phyloP scores from a whole-genome alignment of 2,888 invertebrate species.

The Aradus depressus region DNA sequence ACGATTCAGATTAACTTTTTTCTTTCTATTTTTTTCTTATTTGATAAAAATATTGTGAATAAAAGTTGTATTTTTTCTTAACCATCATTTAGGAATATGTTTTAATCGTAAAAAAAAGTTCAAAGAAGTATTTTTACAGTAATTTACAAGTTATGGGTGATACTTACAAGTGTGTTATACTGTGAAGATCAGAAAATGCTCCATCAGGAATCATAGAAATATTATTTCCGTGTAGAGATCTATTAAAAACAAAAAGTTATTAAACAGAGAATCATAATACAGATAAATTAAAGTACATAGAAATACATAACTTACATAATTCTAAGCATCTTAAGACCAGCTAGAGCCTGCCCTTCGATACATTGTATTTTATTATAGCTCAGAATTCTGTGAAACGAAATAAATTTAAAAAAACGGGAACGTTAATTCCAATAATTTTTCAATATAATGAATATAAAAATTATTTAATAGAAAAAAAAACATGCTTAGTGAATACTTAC shows the following conservation, averaged over 20 bases:
- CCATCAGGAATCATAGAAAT: constrained; percentile 94
- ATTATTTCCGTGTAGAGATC: constrained; percentile 93
- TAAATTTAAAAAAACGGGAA: constrained; percentile 12
- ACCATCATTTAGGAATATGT: neutral
- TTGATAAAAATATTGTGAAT: constrained; percentile 9
- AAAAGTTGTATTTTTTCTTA: neutral
- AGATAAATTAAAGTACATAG: too few species aligned
- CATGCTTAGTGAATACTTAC: constrained; percentile 44
- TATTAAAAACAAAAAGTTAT: constrained; percentile 35
- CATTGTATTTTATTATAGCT: constrained; percentile 95
- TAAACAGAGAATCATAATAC: neutral
- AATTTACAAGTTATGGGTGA: too few species aligned
- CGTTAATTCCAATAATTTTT: too few species aligned
- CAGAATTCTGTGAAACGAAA: constrained; percentile 72
- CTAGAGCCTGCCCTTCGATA: constrained; percentile 77
- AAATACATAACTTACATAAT: too few species aligned
- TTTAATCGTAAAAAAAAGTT: constrained; percentile 6
- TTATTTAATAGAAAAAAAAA: neutral
- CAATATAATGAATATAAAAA: neutral
- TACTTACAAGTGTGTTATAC: constrained; percentile 92
- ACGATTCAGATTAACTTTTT: too few species aligned
- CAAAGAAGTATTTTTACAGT: too few species aligned
- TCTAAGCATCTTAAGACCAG: constrained; percentile 74
- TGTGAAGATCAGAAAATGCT: constrained; percentile 81
- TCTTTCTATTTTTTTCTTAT: neutral